A percentile compares a stretch with the other conserved stretches of the same genome.
phyloP scores from a whole-genome alignment of 2,888 invertebrate genomes.

The Cordylochernes scorpioides region DNA sequence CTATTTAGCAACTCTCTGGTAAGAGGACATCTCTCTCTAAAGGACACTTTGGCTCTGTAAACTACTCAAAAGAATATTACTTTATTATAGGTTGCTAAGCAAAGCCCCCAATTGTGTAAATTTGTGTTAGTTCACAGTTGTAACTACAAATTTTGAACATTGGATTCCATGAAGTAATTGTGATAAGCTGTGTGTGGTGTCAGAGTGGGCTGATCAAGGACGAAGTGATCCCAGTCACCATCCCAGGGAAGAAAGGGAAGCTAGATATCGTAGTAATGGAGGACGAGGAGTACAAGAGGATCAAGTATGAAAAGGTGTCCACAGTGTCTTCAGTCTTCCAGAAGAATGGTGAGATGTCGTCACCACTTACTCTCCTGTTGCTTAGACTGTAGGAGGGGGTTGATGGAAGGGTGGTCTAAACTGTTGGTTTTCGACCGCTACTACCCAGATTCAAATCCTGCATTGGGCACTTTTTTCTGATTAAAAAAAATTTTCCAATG shows the following conservation, averaged over 20 bases:
- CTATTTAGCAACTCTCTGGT: too few relatives aligned
- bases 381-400: too few relatives aligned
- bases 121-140: background rate
- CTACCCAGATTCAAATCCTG: too few relatives aligned
- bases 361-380: too few relatives aligned
- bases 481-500: too few relatives aligned
- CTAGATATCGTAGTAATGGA: conserved; percentile 44
- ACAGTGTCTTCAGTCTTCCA: conserved; percentile 66
- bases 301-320: conserved; percentile 72
- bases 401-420: too few relatives aligned
- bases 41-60: too few relatives aligned
- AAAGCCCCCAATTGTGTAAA: background rate
- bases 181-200: background rate
- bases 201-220: conserved; percentile 42
- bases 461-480: too few relatives aligned
- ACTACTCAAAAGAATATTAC: background rate
- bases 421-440: too few relatives aligned
- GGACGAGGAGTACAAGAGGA: conserved; percentile 83
- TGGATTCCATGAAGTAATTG: background rate
- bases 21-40: too few relatives aligned
- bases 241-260: conserved; percentile 45
- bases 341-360: conserved; percentile 34
- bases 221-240: conserved; percentile 55
- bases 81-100: background rate
- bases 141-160: background rate